phyloP scores from a whole-genome alignment of 2,888 invertebrate species.

The Chrysopilus asiliformis region DNA sequence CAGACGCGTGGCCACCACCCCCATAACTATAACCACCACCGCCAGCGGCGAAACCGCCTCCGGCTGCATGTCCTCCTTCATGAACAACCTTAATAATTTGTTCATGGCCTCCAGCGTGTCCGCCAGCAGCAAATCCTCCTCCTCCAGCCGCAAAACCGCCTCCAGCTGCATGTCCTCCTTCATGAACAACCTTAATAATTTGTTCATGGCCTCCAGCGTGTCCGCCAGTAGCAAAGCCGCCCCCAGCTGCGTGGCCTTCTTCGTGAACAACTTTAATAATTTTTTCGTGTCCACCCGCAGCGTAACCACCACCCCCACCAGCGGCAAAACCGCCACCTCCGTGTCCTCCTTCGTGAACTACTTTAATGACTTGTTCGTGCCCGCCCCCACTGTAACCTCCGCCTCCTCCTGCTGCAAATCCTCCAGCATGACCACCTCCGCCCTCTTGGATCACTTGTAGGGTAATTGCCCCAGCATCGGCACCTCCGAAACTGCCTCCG shows the following conservation, averaged over 20 bases:
- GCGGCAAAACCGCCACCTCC: background rate
- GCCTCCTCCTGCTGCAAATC: background rate
- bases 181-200: background rate
- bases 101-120: background rate
- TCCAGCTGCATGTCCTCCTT: background rate
- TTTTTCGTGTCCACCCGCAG: background rate
- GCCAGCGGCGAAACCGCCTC: background rate
- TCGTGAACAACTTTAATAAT: background rate
- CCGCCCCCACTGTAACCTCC: background rate
- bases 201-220: background rate
- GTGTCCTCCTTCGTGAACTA: background rate
- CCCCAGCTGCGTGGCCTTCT: background rate
- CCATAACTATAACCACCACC: background rate
- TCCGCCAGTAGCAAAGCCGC: background rate
- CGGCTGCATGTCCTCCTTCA: background rate
- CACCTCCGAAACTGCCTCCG: background rate
- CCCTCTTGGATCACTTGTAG: background rate
- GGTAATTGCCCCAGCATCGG: background rate
- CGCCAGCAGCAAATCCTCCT: background rate
- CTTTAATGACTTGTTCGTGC: background rate
- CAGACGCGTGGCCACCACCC: background rate
- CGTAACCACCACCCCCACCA: background rate
- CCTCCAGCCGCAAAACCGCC: background rate
- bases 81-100: conserved; percentile 1
- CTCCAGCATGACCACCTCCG: background rate